Evolutionary conservation across 2,113 vertebrate species (phyloP).

Genomic region (Rhagologus leucostigma): DNA sequence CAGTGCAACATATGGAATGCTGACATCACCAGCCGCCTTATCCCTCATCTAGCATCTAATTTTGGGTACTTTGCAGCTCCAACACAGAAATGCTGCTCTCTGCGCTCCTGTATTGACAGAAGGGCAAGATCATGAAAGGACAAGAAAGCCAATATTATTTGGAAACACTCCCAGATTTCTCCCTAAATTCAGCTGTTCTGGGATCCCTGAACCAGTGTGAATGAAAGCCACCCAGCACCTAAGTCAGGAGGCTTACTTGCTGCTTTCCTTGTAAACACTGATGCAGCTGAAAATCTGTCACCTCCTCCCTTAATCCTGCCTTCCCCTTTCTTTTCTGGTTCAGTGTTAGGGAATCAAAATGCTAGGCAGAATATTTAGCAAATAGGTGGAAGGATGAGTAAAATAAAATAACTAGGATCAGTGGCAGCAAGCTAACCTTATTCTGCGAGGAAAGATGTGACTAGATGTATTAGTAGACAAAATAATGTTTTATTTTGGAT

Average conservation of each 20-base stretch:
- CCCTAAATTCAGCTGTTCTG: not conserved
- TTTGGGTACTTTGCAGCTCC: not conserved
- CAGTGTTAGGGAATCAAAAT: not conserved
- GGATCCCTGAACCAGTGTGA: not conserved
- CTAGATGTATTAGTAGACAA: slow-evolving; percentile 38
- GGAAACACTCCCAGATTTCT: not conserved
- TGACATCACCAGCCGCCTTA: not conserved
- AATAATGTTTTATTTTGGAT: slow-evolving; percentile 24
- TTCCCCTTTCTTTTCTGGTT: not conserved
- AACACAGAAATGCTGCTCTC: not conserved
- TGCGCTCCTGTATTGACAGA: not conserved
- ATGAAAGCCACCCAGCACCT: not conserved
- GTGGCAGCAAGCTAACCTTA: slow-evolving; percentile 12
- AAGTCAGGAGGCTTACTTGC: not conserved
- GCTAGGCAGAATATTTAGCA: slow-evolving; percentile 22
- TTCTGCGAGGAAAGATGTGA: not conserved
- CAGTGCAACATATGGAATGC: accelerated
- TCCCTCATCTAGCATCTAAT: not conserved
- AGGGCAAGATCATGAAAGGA: not conserved
- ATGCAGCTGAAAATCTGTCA: not conserved
- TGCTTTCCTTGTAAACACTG: not conserved
- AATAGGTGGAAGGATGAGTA: slow-evolving; percentile 5
- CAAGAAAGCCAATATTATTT: not conserved
- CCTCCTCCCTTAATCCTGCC: not conserved
- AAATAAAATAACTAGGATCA: slow-evolving; percentile 30